Evolutionary conservation across 92 coral and sea anemone genomes (phyloP), one percentile per base, ranked within the genome.

Genomic region (Paragorgia papillata): DNA sequence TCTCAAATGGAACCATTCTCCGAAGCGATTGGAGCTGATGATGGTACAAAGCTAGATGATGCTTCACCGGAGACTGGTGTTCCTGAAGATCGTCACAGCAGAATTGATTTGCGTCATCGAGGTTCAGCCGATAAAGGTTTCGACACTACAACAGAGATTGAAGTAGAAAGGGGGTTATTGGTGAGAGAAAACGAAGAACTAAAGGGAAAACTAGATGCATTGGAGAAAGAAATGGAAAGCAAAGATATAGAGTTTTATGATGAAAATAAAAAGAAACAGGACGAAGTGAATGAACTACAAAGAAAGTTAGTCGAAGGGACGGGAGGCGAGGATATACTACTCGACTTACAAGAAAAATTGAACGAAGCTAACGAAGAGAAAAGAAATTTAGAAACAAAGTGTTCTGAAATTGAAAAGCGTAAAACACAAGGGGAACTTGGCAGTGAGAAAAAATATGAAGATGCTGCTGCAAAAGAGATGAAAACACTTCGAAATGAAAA

Each of bases 301-400:
- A 75, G 81, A 19, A 80, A 26, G 28, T 53, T 85, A 64, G 85
- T 85, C 55, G 78, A 46, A 22, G 73, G 73, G 4, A 66, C 32
- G 3, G 73, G 73, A 3, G 54, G 56, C 17, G 73, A 74, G 32
- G 66, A 81, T 43, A 14, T 86, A 54, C 58, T 92, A 17, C 84
- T 83, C 13, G 96, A 90, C 57, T 85, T 83, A 56, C 79, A 83
- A 56, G 80, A 87, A 57, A 90, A 87, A 53, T 82, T 91, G 21
- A 67, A 51, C 29, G 73, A 90, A 27, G 71, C 88, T 14, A 90
- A 88, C 48, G 84, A 82, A 59, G 92, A 92, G 48, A 90, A 83
- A 37, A 88, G 89, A 57, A 78, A 73, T 49, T 37, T 92, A 27
- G 86, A 85, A 81, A 89, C 83, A 57, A 89, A 83, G 43, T 73